Evolutionary conservation across 1,140 invertebrate genomes (phyloP).

Genomic region (Adoxophyes honmai): DNA sequence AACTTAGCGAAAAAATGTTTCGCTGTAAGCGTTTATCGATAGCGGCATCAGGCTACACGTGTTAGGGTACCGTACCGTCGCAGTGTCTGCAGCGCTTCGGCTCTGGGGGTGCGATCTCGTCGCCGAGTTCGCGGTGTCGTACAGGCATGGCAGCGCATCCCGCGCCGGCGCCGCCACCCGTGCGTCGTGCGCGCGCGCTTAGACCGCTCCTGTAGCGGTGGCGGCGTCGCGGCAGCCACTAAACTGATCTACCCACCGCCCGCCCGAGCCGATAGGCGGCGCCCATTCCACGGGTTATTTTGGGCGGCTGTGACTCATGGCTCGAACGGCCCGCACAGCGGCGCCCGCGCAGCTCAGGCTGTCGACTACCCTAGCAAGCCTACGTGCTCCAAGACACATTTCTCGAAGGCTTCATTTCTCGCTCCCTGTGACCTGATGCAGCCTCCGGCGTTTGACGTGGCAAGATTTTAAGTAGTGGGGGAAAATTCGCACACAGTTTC

Average conservation of each 20-base stretch:
- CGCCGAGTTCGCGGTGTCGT: slow-evolving; percentile 72
- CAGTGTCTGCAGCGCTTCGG: slow-evolving; percentile 77
- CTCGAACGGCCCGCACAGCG: slow-evolving; percentile 53
- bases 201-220: slow-evolving; percentile 55
- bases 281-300: slow-evolving; percentile 68
- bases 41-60: not conserved
- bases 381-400: slow-evolving; percentile 10
- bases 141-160: slow-evolving; percentile 75
- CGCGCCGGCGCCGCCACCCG: slow-evolving; percentile 68
- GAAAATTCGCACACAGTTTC: too few relatives aligned
- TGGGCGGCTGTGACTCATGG: slow-evolving; percentile 66
- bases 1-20: not conserved
- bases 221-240: slow-evolving; percentile 69
- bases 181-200: slow-evolving; percentile 40
- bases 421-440: too few relatives aligned
- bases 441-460: too few relatives aligned
- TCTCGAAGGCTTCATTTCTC: too few relatives aligned
- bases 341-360: slow-evolving; percentile 65
- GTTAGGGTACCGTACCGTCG: slow-evolving; percentile 61
- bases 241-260: slow-evolving; percentile 49
- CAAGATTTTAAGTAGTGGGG: too few relatives aligned
- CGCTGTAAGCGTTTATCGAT: not conserved
- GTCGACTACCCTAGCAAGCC: slow-evolving; percentile 38
- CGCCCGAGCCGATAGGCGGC: slow-evolving; percentile 68
- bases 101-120: slow-evolving; percentile 71